phyloP scores from a whole-genome alignment of 2,113 vertebrate genomes.

The Herpetotheres cachinnans region DNA sequence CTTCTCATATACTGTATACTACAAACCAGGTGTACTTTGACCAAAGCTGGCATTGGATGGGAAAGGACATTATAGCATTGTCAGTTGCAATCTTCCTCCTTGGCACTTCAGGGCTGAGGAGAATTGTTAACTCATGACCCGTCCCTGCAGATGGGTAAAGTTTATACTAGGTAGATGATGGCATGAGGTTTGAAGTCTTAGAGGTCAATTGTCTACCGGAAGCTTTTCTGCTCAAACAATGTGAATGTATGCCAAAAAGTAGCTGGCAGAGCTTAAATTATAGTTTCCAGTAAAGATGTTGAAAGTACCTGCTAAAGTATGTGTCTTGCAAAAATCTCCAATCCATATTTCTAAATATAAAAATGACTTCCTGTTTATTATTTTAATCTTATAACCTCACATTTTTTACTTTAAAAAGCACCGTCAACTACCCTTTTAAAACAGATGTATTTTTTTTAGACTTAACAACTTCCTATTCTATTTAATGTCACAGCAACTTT shows the following conservation, averaged over 20 bases:
- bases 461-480: neutral
- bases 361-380: slow-evolving; percentile 59
- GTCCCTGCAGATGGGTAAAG: neutral
- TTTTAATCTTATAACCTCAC: slow-evolving; percentile 61
- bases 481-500: neutral
- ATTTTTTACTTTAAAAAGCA: slow-evolving; percentile 62
- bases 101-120: neutral
- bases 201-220: neutral
- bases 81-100: neutral
- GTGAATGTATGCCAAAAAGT: neutral
- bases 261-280: slow-evolving; percentile 49
- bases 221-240: neutral
- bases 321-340: slow-evolving; percentile 53
- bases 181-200: neutral
- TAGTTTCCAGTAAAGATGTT: slow-evolving; percentile 60
- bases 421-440: neutral
- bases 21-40: neutral
- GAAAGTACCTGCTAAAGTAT: slow-evolving; percentile 34
- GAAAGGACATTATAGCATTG: accelerated
- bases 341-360: slow-evolving; percentile 70
- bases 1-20: accelerated
- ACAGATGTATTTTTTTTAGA: slow-evolving; percentile 30
- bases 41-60: neutral
- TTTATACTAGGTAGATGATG: neutral
- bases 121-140: neutral